Evolutionary conservation across 2,797 vertebrate species (phyloP).

Genomic region (Coregonus suidteri): DNA sequence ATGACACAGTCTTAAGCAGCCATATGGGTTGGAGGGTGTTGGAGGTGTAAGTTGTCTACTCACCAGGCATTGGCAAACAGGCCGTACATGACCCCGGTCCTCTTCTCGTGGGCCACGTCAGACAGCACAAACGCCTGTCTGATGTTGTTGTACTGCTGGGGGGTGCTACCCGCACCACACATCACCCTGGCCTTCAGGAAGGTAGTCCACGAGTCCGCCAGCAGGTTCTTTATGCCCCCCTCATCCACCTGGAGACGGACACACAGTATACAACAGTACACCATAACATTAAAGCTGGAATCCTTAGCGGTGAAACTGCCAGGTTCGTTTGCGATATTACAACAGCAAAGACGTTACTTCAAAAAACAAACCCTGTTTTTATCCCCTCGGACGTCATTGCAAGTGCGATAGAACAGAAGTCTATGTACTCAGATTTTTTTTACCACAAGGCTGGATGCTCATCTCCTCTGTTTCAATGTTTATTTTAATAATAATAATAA

Average conservation of each 20-base stretch:
- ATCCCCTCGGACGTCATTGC: no score
- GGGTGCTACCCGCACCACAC: conserved; percentile 75
- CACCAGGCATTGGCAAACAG: conserved; percentile 83
- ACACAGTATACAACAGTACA: neutral
- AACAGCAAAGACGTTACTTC: no score
- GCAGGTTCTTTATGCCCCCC: conserved; percentile 70
- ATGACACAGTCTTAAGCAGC: neutral
- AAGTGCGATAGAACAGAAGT: no score
- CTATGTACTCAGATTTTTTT: no score
- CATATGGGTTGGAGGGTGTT: neutral
- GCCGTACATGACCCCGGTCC: conserved; percentile 77
- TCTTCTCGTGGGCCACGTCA: conserved; percentile 62
- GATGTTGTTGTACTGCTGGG: conserved; percentile 82
- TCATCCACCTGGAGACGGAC: conserved; percentile 73
- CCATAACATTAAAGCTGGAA: no score
- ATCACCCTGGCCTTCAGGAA: conserved; percentile 83
- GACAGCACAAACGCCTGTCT: conserved; percentile 74
- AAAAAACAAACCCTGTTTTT: no score
- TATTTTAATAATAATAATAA: no score
- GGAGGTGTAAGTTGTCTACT: conserved; percentile 37
- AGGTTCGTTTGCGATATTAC: no score
- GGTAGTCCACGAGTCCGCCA: conserved; percentile 80
- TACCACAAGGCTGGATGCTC: no score
- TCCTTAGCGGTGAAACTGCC: no score
- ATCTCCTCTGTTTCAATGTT: no score